Conservation (phyloP, 1,140 invertebrate species). For the Drosophila miranda region DNA sequence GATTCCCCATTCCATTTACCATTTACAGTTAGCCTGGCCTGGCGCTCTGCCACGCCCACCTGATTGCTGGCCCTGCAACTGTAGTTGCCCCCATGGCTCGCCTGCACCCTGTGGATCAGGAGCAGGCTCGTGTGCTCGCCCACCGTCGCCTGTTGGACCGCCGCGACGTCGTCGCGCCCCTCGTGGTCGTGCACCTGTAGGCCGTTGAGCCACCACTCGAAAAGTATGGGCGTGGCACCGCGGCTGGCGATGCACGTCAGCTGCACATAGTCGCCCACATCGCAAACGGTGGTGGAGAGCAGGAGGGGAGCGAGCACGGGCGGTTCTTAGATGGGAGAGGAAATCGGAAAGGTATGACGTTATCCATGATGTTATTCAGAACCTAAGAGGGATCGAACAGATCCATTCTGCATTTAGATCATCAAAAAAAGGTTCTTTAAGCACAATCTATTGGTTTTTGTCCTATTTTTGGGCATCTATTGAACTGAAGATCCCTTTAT, state of each 20-base stretch:
- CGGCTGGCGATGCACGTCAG: constrained; percentile 87
- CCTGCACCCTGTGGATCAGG: constrained; percentile 84
- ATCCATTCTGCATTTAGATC: too few species aligned
- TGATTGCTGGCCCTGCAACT: constrained; percentile 90
- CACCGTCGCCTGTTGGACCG: constrained; percentile 84
- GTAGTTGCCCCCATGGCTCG: constrained; percentile 89
- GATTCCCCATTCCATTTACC: constrained; percentile 83
- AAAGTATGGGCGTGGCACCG: constrained; percentile 87
- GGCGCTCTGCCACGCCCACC: constrained; percentile 88
- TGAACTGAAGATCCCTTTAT: too few species aligned
- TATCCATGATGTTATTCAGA: too few species aligned
- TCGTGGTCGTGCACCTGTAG: constrained; percentile 64
- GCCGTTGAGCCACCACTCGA: constrained; percentile 86
- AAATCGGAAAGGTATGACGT: neutral
- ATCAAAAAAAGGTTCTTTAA: too few species aligned
- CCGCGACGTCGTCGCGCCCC: constrained; percentile 30
- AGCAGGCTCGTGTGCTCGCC: constrained; percentile 80
- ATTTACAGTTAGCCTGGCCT: constrained; percentile 87
- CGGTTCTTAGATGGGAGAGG: constrained; percentile 84
- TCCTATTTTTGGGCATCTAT: too few species aligned
- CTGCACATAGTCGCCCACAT: constrained; percentile 89
- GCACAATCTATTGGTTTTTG: too few species aligned
- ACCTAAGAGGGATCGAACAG: too few species aligned
- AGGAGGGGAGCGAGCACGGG: constrained; percentile 90
- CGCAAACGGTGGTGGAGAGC: constrained; percentile 88